phyloP scores from a whole-genome alignment of 2,797 vertebrate species.

The Gouania willdenowi region DNA sequence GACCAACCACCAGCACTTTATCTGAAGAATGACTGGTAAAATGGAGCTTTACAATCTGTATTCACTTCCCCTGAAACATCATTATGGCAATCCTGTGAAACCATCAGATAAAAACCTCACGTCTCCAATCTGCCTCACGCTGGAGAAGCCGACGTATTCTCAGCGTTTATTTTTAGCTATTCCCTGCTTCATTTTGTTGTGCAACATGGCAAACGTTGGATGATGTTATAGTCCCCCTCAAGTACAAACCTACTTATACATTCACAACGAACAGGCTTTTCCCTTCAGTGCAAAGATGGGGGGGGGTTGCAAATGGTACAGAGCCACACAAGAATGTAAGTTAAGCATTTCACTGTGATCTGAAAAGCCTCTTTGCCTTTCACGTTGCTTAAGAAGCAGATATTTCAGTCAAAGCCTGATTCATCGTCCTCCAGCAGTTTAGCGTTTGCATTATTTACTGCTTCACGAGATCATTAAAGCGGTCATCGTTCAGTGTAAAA shows the following conservation, averaged over 20 bases:
- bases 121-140: neutral
- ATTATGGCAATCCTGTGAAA: neutral
- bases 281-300: conserved; percentile 22
- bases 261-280: conserved; percentile 49
- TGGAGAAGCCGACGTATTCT: neutral
- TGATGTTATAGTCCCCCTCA: conserved; percentile 32
- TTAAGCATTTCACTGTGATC: conserved; percentile 57
- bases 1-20: too few species aligned
- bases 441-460: conserved; percentile 3
- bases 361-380: conserved; percentile 43
- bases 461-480: conserved; percentile 4
- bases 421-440: conserved; percentile 5
- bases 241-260: conserved; percentile 52
- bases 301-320: neutral
- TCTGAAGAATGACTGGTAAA: too few species aligned
- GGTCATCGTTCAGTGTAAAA: conserved; percentile 13
- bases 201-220: conserved; percentile 25
- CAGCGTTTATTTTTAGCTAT: conserved; percentile 31
- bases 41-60: too few species aligned
- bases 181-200: conserved; percentile 30
- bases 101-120: neutral
- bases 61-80: too few species aligned
- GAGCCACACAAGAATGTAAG: conserved; percentile 44
- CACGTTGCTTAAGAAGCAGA: conserved; percentile 35
- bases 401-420: conserved; percentile 21